Conservation (phyloP, 2,113 vertebrate species). For the Lonchura striata region DNA sequence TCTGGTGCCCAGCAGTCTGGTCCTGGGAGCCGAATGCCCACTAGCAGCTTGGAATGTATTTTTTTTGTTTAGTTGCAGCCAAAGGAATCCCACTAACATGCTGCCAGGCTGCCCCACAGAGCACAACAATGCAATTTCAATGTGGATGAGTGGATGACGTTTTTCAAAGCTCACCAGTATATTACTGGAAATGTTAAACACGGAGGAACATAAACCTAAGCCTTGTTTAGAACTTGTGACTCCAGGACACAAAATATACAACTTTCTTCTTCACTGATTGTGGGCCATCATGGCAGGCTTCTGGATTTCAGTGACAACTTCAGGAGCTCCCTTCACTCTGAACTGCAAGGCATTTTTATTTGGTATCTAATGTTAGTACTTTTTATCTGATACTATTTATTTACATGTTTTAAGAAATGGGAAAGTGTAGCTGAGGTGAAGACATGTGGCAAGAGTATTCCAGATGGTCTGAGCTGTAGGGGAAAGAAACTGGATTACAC, state of each 20-base stretch:
- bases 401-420: slow-evolving; percentile 11
- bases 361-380: neutral
- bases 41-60: neutral
- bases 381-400: neutral
- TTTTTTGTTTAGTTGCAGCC: neutral
- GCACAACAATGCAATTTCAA: fast-evolving
- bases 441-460: slow-evolving; percentile 20
- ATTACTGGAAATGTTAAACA: neutral
- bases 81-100: neutral
- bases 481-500: slow-evolving; percentile 33
- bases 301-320: neutral
- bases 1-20: neutral
- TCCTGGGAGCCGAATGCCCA: neutral
- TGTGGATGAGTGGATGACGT: fast-evolving
- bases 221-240: neutral
- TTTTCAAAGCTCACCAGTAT: neutral
- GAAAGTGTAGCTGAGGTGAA: slow-evolving; percentile 46
- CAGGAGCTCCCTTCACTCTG: neutral
- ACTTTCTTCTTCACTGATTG: neutral
- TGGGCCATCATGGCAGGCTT: fast-evolving
- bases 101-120: neutral
- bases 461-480: slow-evolving; percentile 24
- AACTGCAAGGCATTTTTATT: neutral
- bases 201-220: neutral
- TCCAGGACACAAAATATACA: neutral